Evolutionary conservation across 1,140 invertebrate species (phyloP), one percentile per base, ranked within the genome.

Genomic region (Sarcophaga bullata): DNA sequence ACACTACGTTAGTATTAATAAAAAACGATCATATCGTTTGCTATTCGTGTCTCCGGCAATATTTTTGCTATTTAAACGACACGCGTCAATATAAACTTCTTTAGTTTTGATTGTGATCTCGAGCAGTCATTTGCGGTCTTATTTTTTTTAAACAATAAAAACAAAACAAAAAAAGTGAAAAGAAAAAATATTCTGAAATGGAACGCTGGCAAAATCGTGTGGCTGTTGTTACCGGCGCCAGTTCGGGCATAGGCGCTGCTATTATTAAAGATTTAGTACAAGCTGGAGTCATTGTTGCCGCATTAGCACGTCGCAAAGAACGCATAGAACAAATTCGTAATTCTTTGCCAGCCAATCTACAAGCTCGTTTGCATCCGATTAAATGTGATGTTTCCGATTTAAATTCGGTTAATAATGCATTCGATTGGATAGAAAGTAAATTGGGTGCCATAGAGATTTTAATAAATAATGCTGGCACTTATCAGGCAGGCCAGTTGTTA

Each of bases 391-490:
- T 96, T 0, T 91, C 91, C 0, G 92, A 93, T 37, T 92, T 94
- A 84, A 90, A 92, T n/a, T 93, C 95, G 3, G 93, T 96, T 54
- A 85, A 92, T 10, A 87, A 87, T 13, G 92, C 94, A 68, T 96
- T 96, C 85, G 86, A 92, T 81, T 93, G 92, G 92, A 91, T 93
- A 48, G 91, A 93, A 72, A 87, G 91, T 5, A 91, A 92, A 3
- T 89, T 94, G 46, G 94, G 94, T 1, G 93, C 93, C 13, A 89
- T 95, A 2, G 93, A 95, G 86, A 90, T 96, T 7, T 90, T 95
- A 47, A 91, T 96, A 52, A 96, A 96, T 86, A 95, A 95, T 87
- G 95, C 95, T 1, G 95, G 94, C 3, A 86, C 94, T 0, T 86
- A 91, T 0, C 82, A 86, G 85, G 37, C 85, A 84, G 85, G 92